A percentile compares a stretch with the other conserved stretches of the same genome.
Conservation (phyloP, 64 coral and sea anemone genomes). For the Acropora tenuis region DNA sequence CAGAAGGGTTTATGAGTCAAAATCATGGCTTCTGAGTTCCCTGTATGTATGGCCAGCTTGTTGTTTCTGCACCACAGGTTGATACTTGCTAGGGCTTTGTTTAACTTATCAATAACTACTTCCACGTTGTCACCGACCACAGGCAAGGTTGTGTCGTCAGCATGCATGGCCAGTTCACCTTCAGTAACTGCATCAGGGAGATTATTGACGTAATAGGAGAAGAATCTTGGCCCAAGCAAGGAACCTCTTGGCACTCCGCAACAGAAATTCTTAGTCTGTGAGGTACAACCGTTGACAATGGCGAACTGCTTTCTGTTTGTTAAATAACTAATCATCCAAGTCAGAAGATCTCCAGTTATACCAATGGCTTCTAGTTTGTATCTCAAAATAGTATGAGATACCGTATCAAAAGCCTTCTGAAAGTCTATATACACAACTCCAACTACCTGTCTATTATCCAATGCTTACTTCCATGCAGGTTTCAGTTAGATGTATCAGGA, state of each 20-base stretch:
- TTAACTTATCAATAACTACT: neutral
- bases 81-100: no score
- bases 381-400: conserved; percentile 39
- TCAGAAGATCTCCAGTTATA: no score
- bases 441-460: conserved; percentile 60
- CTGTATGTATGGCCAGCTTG: no score
- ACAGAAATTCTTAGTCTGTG: no score
- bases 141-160: neutral
- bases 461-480: conserved; percentile 23
- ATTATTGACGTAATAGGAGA: conserved; percentile 53
- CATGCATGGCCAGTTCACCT: neutral
- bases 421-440: conserved; percentile 54
- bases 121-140: neutral
- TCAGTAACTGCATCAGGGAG: conserved; percentile 18
- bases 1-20: no score
- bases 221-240: conserved; percentile 55
- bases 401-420: neutral
- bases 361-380: no score
- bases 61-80: no score
- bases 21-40: no score
- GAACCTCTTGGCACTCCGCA: no score
- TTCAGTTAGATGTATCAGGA: conserved; percentile 32
- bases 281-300: no score
- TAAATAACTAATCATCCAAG: no score
- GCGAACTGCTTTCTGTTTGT: no score